Percentiles rank a stretch among this genome's conserved stretches.
Evolutionary conservation across 2,797 vertebrate species (phyloP).

Genomic region (Podarcis siculus): DNA sequence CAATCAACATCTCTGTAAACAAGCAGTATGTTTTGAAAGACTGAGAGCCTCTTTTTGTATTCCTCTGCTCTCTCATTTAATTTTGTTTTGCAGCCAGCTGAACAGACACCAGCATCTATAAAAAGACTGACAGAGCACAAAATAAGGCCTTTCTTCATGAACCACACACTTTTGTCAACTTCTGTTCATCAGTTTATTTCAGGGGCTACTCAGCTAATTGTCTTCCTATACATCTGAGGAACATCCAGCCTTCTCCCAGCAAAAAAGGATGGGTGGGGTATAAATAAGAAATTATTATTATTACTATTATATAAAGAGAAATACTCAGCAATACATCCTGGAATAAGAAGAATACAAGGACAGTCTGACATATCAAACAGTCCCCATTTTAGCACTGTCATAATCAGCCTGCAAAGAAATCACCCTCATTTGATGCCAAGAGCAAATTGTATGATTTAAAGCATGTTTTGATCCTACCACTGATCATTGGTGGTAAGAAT

Average conservation of each 20-base stretch:
- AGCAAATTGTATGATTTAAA: constrained; percentile 11
- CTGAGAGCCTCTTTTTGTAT: not conserved
- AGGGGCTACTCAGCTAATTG: not conserved
- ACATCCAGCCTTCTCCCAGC: not conserved
- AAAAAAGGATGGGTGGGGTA: not conserved
- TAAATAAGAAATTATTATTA: too few species aligned
- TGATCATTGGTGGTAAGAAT: not conserved
- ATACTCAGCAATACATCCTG: too few species aligned
- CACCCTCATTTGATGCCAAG: not conserved
- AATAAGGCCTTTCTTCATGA: not conserved
- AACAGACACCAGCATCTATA: not conserved
- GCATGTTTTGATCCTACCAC: not conserved
- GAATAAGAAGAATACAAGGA: not conserved
- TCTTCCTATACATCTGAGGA: not conserved
- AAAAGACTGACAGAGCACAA: not conserved
- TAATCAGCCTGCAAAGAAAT: too few species aligned
- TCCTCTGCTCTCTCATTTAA: not conserved
- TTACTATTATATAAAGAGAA: too few species aligned
- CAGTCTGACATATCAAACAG: too few species aligned
- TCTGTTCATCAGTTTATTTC: not conserved
- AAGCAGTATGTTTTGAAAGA: not conserved
- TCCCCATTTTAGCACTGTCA: too few species aligned
- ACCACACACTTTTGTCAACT: constrained; percentile 1
- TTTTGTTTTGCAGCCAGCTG: not conserved
- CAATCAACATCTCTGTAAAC: not conserved